These are phyloP conservation scores for Sphecodes monilicornis DNA, from an alignment of 2,888 invertebrate genomes.

Conservation along the genomic window DNA sequence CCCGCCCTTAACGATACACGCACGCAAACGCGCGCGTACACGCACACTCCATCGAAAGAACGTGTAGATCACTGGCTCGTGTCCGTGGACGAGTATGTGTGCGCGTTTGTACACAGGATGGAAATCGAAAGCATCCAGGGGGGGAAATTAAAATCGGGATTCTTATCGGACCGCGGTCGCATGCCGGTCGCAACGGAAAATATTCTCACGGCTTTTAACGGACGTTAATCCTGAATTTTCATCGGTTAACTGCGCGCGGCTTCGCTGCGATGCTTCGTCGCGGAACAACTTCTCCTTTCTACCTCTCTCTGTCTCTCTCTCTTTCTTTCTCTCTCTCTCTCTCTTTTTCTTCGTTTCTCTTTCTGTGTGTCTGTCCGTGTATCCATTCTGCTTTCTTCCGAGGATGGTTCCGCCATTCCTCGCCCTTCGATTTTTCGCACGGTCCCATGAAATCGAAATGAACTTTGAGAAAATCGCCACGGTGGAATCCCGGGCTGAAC, in stretches of 20 bases:
- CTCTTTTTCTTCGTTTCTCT: not conserved
- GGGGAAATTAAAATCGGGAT: slow-evolving; percentile 46
- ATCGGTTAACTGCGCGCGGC: slow-evolving; percentile 39
- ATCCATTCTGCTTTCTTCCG: not conserved
- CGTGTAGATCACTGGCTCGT: not conserved
- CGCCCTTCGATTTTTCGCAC: not conserved
- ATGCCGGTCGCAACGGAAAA: slow-evolving; percentile 28
- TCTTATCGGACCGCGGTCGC: slow-evolving; percentile 29
- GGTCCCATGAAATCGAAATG: slow-evolving; percentile 50
- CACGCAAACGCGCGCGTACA: not conserved
- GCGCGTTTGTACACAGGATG: slow-evolving; percentile 12
- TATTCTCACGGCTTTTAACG: slow-evolving; percentile 56
- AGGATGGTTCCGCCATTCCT: not conserved
- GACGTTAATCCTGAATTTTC: slow-evolving; percentile 54
- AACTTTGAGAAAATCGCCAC: slow-evolving; percentile 39
- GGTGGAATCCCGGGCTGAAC: slow-evolving; percentile 37
- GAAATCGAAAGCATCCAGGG: slow-evolving; percentile 50
- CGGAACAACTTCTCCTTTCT: slow-evolving; percentile 12
- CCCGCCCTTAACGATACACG: slow-evolving; percentile 44
- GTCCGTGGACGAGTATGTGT: too few relatives aligned
- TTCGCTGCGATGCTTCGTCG: slow-evolving; percentile 1
- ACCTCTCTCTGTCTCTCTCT: not conserved
- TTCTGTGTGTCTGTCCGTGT: not conserved
- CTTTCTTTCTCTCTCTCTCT: not conserved
- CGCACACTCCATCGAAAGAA: not conserved